A percentile compares a stretch with the other conserved stretches of the same genome.
phyloP scores from a whole-genome alignment of 2,888 invertebrate genomes.

The Proisotoma minuta region DNA sequence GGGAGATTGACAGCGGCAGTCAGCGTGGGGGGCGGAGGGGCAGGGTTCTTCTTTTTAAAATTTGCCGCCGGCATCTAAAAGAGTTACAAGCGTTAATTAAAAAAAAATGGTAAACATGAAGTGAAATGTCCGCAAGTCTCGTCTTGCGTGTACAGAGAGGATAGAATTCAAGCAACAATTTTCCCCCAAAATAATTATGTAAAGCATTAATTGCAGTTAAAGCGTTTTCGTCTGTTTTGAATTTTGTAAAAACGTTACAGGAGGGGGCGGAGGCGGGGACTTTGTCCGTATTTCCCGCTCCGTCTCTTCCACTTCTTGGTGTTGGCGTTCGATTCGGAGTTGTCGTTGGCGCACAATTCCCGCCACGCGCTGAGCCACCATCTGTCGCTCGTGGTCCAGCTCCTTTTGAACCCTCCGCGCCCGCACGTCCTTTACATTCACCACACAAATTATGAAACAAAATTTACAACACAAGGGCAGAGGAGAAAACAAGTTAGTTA shows the following conservation, averaged over 20 bases:
- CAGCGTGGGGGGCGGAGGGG: constrained; percentile 14
- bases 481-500: background rate
- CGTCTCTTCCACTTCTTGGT: constrained; percentile 50
- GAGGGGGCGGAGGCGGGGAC: constrained; percentile 60
- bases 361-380: constrained; percentile 46
- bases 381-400: constrained; percentile 47
- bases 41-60: background rate
- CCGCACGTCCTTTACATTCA: too few relatives aligned
- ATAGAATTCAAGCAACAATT: too few relatives aligned
- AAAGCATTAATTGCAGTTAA: too few relatives aligned
- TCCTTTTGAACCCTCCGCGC: constrained; percentile 45
- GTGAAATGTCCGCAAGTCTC: too few relatives aligned
- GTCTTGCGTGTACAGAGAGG: too few relatives aligned
- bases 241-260: too few relatives aligned
- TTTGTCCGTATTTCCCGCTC: constrained; percentile 47
- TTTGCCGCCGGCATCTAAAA: too few relatives aligned
- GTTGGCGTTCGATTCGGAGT: constrained; percentile 47
- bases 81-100: too few relatives aligned
- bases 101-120: too few relatives aligned
- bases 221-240: too few relatives aligned
- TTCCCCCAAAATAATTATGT: too few relatives aligned
- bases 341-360: constrained; percentile 45
- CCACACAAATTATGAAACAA: too few relatives aligned
- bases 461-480: background rate
- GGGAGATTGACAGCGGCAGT: constrained; percentile 16